Base-by-base conservation (phyloP, 2,888 invertebrate species). In the Glaucopsyche alexis region DNA sequence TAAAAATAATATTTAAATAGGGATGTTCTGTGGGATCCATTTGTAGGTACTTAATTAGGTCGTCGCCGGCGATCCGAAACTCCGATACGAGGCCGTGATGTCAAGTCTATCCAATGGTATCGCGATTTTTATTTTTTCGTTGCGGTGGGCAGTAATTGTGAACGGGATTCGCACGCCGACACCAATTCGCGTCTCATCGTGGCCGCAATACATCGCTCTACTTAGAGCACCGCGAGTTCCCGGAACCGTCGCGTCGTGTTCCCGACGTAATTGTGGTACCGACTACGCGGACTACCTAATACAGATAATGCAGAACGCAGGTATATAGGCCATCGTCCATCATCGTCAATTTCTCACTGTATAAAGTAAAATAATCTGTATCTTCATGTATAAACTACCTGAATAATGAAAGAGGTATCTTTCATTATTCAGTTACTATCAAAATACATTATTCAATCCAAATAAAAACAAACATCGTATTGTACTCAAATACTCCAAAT, bases 171-270 rank as follows among this genome's bases (percentile, higher is more conserved):
- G 84, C 86, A 87, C 86, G 79, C 85, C 87, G 88, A 86, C 91
- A 90, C 89, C 89, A 87, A 89, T 90, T 90, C 87, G 88, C 88
- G 88, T 89, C 90, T 88, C 89, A 90, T 88, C 89, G 87, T 85
- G 89, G 86, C 89, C 90, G 90, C 89, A 87, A 90, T 90, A 88
- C 87, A 90, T 90, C 86, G 91, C 89, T 88, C 90, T 84, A 91
- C 88, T 90, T 90, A 86, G 87, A 88, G 84, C 88, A 89, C 87
- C 87, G 88, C 87, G 84, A 86, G 89, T 90, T 91, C 89, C 89
- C 89, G 87, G 89, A 87, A 87, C 85, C 81, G 83, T 79, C 82
- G 86, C 81, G 83, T 79, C 82, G 86, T 83, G 82, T 80, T 77
- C 76, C 80, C 79, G 81, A 80, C 80, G 84, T 82, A 87, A 86